Conservation (phyloP, 2,888 invertebrate genomes). For the Zele albiditarsus region DNA sequence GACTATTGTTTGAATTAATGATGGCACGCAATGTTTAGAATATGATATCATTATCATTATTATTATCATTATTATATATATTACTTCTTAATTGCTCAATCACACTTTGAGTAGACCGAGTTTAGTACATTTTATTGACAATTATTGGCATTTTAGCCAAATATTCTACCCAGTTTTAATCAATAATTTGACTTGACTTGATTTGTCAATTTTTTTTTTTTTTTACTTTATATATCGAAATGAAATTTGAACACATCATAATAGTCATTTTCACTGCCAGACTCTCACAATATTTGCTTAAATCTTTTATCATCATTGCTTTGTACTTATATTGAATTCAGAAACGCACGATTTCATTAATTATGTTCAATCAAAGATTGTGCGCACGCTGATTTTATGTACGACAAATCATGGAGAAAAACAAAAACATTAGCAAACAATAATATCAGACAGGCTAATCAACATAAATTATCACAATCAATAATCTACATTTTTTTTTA, state of each 20-base stretch:
- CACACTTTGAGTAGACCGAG: neutral
- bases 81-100: neutral
- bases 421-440: neutral
- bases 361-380: neutral
- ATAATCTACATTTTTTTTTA: neutral
- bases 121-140: neutral
- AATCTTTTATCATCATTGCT: neutral
- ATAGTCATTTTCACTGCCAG: conserved; percentile 22
- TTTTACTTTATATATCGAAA: neutral
- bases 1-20: neutral
- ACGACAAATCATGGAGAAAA: no score
- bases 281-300: neutral
- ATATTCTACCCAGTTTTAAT: neutral
- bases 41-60: neutral
- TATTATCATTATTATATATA: neutral
- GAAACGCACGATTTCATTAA: neutral
- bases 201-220: conserved; percentile 5
- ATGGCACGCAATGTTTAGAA: neutral
- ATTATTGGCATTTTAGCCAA: neutral
- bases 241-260: neutral
- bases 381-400: neutral
- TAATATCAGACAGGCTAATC: conserved; percentile 6
- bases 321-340: neutral
- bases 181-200: neutral
- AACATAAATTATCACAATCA: conserved; percentile 9